Evolutionary conservation across 2,888 invertebrate species (phyloP).

Genomic region (Galerucella nymphaeae): DNA sequence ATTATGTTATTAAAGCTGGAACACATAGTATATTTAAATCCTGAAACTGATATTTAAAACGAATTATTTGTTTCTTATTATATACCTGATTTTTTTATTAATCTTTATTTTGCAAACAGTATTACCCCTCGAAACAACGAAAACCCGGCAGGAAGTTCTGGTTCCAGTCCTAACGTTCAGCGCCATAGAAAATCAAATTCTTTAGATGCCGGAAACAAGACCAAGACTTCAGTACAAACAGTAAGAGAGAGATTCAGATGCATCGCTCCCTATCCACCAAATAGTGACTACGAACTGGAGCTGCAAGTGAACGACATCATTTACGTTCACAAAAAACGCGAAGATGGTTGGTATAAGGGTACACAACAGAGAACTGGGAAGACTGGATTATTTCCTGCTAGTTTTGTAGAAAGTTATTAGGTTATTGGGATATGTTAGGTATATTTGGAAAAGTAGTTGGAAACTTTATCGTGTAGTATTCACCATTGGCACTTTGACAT

Average conservation of each 20-base stretch:
- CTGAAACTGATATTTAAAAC: too few species aligned
- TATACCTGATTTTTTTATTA: background rate
- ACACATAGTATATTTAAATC: too few species aligned
- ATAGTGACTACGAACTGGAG: constrained; percentile 92
- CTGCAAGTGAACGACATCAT: constrained; percentile 91
- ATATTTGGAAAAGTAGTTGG: background rate
- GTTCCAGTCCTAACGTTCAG: constrained; percentile 62
- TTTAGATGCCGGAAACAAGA: constrained; percentile 74
- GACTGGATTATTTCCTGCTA: constrained; percentile 94
- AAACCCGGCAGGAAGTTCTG: constrained; percentile 58
- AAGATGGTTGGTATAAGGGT: constrained; percentile 96
- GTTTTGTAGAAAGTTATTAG: constrained; percentile 75
- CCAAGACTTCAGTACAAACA: constrained; percentile 59
- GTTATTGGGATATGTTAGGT: background rate
- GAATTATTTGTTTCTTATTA: too few species aligned
- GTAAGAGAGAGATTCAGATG: constrained; percentile 79
- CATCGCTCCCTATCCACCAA: constrained; percentile 94
- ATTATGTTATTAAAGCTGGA: too few species aligned
- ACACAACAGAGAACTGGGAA: constrained; percentile 90
- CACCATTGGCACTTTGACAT: background rate
- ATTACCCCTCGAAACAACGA: constrained; percentile 45
- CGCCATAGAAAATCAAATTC: constrained; percentile 81
- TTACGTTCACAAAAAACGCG: constrained; percentile 89
- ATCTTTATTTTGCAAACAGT: constrained; percentile 21
- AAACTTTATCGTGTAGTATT: background rate